These are phyloP conservation scores for Siniperca chuatsi DNA, from an alignment of 2,113 vertebrate species.

Conservation along the genomic window DNA sequence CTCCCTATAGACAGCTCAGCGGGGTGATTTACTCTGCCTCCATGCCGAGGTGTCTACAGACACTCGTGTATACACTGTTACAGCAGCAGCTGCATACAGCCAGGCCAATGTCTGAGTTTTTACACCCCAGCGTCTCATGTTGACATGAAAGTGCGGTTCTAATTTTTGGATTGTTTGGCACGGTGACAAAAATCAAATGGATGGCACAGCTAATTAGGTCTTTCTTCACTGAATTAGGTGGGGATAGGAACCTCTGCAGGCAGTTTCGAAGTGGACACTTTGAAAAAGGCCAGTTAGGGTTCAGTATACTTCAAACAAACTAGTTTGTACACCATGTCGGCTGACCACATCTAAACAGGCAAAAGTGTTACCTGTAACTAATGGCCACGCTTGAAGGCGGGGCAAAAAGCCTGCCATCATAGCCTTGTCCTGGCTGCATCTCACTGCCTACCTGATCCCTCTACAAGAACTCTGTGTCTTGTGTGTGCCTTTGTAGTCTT, in stretches of 20 bases:
- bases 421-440: neutral
- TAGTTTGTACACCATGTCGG: neutral
- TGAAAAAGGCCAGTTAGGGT: neutral
- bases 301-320: neutral
- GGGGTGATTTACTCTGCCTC: constrained; percentile 57
- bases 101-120: constrained; percentile 9
- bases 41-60: constrained; percentile 51
- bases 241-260: neutral
- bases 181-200: neutral
- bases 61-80: neutral
- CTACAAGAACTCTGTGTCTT: neutral
- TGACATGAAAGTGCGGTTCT: constrained; percentile 3
- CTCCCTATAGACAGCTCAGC: constrained; percentile 70
- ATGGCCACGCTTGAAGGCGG: neutral
- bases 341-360: neutral
- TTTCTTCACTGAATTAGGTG: constrained; percentile 7
- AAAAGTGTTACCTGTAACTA: neutral
- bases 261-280: neutral
- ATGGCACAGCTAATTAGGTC: constrained; percentile 21
- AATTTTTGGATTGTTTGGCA: neutral
- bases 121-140: neutral
- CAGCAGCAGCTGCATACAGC: neutral
- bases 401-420: neutral
- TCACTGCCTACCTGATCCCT: neutral
- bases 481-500: neutral